A percentile compares a stretch with the other conserved stretches of the same genome.
phyloP scores from a whole-genome alignment of 2,113 vertebrate species.

The Petaurus breviceps region DNA sequence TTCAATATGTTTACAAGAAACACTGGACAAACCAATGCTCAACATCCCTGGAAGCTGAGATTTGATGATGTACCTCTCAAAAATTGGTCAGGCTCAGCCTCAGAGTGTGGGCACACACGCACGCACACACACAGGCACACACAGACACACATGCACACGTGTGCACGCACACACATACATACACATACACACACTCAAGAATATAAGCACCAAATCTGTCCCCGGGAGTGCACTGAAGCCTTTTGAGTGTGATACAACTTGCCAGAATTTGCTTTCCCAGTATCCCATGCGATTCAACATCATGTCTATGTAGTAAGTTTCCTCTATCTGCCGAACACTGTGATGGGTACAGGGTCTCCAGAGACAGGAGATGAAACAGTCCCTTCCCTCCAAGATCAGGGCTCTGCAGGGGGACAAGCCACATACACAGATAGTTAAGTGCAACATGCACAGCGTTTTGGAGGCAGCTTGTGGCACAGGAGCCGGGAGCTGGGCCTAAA shows the following conservation, averaged over 20 bases:
- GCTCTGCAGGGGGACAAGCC: not conserved
- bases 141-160: no score
- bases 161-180: no score
- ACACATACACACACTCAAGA: no score
- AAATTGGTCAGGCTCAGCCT: not conserved
- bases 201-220: not conserved
- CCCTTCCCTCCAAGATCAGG: not conserved
- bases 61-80: not conserved
- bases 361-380: not conserved
- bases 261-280: no score
- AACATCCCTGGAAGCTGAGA: not conserved
- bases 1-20: no score
- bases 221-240: not conserved
- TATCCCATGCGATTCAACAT: no score
- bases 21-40: not conserved
- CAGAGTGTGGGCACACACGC: not conserved
- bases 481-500: not conserved
- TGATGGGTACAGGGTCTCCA: no score
- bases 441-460: no score
- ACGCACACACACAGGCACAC: no score
- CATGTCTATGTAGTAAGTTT: no score
- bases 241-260: no score
- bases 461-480: not conserved
- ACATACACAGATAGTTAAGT: not conserved
- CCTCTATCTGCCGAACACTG: no score